These are phyloP conservation scores for Coptotermes formosanus DNA, from an alignment of 1,140 invertebrate species.

Conservation along the genomic window DNA sequence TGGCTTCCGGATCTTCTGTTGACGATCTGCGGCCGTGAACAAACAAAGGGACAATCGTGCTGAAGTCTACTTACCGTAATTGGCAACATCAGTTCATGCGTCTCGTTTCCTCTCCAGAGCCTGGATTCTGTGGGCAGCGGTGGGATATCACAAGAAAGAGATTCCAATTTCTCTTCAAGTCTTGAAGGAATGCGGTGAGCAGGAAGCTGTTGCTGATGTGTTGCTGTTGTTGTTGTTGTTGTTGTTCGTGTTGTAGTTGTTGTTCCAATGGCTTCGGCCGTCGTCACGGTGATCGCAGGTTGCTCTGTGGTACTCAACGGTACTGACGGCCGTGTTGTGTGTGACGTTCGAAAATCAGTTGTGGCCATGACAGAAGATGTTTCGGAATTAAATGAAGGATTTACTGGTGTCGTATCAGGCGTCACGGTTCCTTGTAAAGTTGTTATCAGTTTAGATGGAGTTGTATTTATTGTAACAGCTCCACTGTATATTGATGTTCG, in stretches of 20 bases:
- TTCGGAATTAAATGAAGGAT: too few species aligned
- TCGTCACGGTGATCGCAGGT: neutral
- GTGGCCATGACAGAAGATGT: neutral
- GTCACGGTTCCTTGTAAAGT: neutral
- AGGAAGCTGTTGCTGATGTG: neutral
- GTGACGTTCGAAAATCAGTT: neutral
- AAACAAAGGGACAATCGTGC: neutral
- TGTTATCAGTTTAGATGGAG: neutral
- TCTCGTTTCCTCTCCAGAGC: slow-evolving; percentile 64
- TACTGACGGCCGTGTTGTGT: neutral
- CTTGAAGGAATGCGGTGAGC: slow-evolving; percentile 40
- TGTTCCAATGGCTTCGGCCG: neutral
- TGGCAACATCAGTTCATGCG: slow-evolving; percentile 61
- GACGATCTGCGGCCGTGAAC: too few species aligned
- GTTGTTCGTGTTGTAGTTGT: neutral
- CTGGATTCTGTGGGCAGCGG: slow-evolving; percentile 58
- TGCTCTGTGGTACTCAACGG: too few species aligned
- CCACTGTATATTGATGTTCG: neutral
- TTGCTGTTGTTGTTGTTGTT: too few species aligned
- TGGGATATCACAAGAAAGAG: slow-evolving; percentile 60
- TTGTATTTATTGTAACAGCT: neutral
- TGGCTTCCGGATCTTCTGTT: too few species aligned
- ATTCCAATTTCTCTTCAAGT: slow-evolving; percentile 58
- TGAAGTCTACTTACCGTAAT: slow-evolving; percentile 55
- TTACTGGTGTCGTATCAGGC: neutral